Conservation (phyloP, 2,113 vertebrate genomes). For the Stigmatopora argus region DNA sequence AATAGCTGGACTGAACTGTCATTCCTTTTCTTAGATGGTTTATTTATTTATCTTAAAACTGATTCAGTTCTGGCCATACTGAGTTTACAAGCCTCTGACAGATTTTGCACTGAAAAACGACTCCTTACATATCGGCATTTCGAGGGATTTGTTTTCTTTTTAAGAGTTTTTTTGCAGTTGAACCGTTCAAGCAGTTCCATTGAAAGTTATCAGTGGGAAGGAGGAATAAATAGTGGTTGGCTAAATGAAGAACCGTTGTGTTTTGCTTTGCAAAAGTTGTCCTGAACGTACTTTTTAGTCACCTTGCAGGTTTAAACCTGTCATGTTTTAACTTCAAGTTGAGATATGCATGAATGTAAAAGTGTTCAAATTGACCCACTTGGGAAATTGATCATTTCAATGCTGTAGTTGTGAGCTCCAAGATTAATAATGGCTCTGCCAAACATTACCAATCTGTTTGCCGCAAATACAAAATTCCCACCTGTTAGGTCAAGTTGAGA, state of each 20-base stretch:
- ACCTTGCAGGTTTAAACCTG: neutral
- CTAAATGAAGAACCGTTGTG: conserved; percentile 29
- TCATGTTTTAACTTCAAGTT: neutral
- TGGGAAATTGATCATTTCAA: conserved; percentile 13
- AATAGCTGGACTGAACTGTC: conserved; percentile 69
- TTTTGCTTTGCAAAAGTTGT: conserved; percentile 20
- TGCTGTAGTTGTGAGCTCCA: conserved; percentile 13
- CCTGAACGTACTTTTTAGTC: conserved; percentile 12
- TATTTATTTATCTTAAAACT: neutral
- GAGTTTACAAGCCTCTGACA: conserved; percentile 33
- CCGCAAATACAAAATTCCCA: conserved; percentile 44
- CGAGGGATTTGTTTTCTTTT: neutral
- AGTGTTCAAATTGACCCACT: conserved; percentile 23
- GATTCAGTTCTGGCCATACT: conserved; percentile 20
- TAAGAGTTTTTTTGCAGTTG: conserved; percentile 19
- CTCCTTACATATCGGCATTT: conserved; percentile 20
- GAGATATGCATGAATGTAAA: conserved; percentile 62
- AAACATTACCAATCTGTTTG: conserved; percentile 33
- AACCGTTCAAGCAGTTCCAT: conserved; percentile 27
- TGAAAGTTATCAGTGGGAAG: conserved; percentile 8
- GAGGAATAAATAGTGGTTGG: conserved; percentile 17
- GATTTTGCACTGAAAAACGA: conserved; percentile 42
- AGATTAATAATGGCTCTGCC: conserved; percentile 47
- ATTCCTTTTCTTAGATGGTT: neutral
- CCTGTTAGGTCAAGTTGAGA: conserved; percentile 29